These are phyloP conservation scores for Aurelia coerulea DNA, from an alignment of 30 jellyfish, hydroid and myxozoan genomes.

Conservation along the genomic window DNA sequence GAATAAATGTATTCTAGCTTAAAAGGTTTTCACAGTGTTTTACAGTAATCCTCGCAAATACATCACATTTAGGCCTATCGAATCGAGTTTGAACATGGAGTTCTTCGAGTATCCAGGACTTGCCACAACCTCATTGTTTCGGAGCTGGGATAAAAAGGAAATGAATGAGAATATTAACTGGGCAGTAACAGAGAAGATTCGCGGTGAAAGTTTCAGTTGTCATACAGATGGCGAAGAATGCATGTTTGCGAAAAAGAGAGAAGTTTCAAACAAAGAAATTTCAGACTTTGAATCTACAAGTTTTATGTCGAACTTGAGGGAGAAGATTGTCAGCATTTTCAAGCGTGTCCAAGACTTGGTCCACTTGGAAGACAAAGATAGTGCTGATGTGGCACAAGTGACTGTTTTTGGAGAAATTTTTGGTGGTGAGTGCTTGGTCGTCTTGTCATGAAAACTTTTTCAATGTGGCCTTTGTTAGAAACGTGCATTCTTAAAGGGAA, in stretches of 20 bases:
- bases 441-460: no score
- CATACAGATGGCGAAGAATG: constrained; percentile 78
- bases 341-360: constrained; percentile 19
- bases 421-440: constrained; percentile 65
- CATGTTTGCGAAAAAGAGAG: constrained; percentile 68
- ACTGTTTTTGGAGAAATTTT: constrained; percentile 78
- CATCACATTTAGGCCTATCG: background rate
- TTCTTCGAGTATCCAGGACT: constrained; percentile 77
- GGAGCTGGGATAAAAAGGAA: background rate
- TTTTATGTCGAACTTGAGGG: constrained; percentile 66
- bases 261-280: constrained; percentile 56
- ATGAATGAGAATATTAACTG: constrained; percentile 35
- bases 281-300: constrained; percentile 38
- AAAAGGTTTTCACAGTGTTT: no score
- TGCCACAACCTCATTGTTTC: constrained; percentile 26
- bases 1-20: no score
- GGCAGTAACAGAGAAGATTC: constrained; percentile 83
- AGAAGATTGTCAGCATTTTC: constrained; percentile 51
- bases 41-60: no score
- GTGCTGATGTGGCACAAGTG: constrained; percentile 49
- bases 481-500: no score
- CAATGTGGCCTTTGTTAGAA: no score
- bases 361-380: background rate
- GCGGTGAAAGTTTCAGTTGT: constrained; percentile 86
- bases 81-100: constrained; percentile 21